A percentile compares a stretch with the other conserved stretches of the same genome.
Conservation (phyloP, 2,888 invertebrate species). For the Sericinus montela region DNA sequence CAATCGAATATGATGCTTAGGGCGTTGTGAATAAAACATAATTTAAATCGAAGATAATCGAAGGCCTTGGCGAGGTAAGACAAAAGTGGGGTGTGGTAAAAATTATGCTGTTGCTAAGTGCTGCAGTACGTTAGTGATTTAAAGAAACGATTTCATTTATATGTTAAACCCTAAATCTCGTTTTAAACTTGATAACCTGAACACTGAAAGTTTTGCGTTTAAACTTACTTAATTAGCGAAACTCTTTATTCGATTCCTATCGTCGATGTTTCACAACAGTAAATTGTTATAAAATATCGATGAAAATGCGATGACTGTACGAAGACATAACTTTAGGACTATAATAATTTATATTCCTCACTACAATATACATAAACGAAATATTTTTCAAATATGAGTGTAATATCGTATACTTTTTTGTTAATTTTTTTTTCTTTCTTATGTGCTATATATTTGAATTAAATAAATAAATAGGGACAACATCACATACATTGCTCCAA, state of each 20-base stretch:
- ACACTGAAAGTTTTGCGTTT: not conserved
- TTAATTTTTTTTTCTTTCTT: too few relatives aligned
- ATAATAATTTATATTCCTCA: too few relatives aligned
- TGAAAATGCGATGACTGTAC: too few relatives aligned
- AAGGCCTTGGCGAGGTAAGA: slow-evolving; percentile 44
- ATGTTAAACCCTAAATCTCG: slow-evolving; percentile 9
- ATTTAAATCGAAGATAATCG: slow-evolving; percentile 15
- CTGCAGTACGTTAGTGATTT: slow-evolving; percentile 8
- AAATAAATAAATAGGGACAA: too few relatives aligned
- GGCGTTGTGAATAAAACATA: slow-evolving; percentile 1
- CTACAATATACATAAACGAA: too few relatives aligned
- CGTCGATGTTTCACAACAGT: not conserved
- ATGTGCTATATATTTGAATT: too few relatives aligned
- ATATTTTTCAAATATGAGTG: too few relatives aligned
- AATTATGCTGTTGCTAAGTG: slow-evolving; percentile 51
- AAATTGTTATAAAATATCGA: not conserved
- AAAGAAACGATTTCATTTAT: slow-evolving; percentile 7
- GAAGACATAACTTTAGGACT: too few relatives aligned
- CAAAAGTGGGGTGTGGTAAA: slow-evolving; percentile 45
- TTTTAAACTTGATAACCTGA: slow-evolving; percentile 4
- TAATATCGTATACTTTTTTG: too few relatives aligned
- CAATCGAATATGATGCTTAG: slow-evolving; percentile 20
- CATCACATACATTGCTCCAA: too few relatives aligned
- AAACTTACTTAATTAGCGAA: not conserved
- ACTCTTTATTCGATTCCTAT: not conserved